Base-by-base conservation (phyloP, 2,113 vertebrate genomes). In the Istiophorus platypterus region DNA sequence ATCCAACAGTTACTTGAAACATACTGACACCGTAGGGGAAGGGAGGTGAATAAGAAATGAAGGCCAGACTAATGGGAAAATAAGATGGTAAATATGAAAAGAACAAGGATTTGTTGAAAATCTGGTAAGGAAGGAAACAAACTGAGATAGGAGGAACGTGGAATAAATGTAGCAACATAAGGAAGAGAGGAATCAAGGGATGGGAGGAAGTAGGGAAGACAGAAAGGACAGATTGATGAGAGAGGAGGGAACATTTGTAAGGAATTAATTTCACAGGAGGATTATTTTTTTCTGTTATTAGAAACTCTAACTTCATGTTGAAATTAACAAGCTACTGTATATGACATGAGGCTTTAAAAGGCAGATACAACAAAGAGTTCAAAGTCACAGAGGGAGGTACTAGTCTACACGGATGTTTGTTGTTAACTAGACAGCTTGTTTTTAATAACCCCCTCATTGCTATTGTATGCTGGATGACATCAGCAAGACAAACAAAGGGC, bases 401-500 rank as follows among this genome's bases (percentile, higher is more conserved):
- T 1, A 5, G 47, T 78, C 49, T 76, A 81, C 62, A 68, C 70
- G 62, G 24, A 37, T 24, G 57, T 69, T 37, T 74, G 63, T 34
- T 83, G 58, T 71, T 85, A 52, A 82, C 78, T 68, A 75, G 82
- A 85, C 82, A 84, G 68, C 79, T 75, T 72, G 79, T 76, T 39
- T 65, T 27, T 69, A 67, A 74, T 76, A 74, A 58, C 20, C 61
- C 22, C 39, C 58, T 31, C 45, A 76, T 49, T 71, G 61, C 34
- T 34, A 66, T 54, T 26, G 24, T 71, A 78, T 15, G 20, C 37
- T 51, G 13, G 18, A 66, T 61, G 41, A 78, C 27, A 80, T 74
- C 12, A 7, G 15, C 4, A 15, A 76, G 27, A 72, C 76, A 81
- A 72, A 76, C 64, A 51, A 29, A 24, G 71, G 68, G 54, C 81